Evolutionary conservation across 30 jellyfish, hydroid and myxozoan genomes (phyloP), one percentile per base, ranked within the genome.

Genomic region (Phacellophora camtschatica): DNA sequence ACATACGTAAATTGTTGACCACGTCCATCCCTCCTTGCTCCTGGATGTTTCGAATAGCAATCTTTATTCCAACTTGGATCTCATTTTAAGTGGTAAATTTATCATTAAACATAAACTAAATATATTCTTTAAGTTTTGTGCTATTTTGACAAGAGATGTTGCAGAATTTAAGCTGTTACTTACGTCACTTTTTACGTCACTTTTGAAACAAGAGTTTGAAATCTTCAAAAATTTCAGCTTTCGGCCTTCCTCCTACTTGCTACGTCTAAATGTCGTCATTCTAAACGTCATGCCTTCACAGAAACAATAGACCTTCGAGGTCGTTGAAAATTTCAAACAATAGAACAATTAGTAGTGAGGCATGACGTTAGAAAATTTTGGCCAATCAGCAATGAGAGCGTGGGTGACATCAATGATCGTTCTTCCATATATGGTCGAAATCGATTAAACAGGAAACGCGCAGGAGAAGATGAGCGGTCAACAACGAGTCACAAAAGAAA

Each of bases 181-280:
- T 80, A 84, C 95, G 95, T 84, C 95, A 84, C 95, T 72, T 62
- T 72, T 84, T 84, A 84, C 95, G 95, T 84, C 95, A 84, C 95
- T 84, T 53, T 62, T 56, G 22, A 80, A 42, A 31, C 51, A 82
- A 66, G 80, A 57, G 31, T 34, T 79, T 64, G 81, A 71, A 56
- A 54, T 62, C 58, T 32, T 62, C 36, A 28, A 37, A 55, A 48
- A 23, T 54, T 80, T 42, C 74, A 55, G 72, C 69, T 19, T 49
- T 78, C 54, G 27, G 30, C 71, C 62, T 65, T 67, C 32, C 81
- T 45, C 46, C 49, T 71, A 67, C 78, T 53, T 66, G 75, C 91
- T 80, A 80, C 91, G 91, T 80, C 91, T 79, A 66, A 46, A 71
- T 80, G 91, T 80, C 91, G 91, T 80, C 91, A 80, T 70, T 46